phyloP scores from a whole-genome alignment of 2,888 invertebrate genomes.

The Baronia brevicornis region DNA sequence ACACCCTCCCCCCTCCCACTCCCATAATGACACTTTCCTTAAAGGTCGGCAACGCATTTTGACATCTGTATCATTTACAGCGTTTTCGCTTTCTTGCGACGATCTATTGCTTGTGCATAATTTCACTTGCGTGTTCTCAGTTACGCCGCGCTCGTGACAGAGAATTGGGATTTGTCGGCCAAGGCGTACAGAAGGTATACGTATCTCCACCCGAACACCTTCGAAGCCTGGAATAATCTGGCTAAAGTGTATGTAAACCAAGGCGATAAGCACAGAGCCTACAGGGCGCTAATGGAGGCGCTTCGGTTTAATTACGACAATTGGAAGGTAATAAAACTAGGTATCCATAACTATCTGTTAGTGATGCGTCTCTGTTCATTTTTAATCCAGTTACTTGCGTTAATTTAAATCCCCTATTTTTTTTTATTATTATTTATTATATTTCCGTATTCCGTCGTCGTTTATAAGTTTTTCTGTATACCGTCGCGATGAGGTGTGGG shows the following conservation, averaged over 20 bases:
- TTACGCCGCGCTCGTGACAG: constrained; percentile 85
- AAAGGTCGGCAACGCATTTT: too few species aligned
- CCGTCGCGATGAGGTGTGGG: too few species aligned
- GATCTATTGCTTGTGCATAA: too few species aligned
- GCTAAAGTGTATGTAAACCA: constrained; percentile 94
- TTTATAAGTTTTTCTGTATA: too few species aligned
- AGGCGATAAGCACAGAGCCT: constrained; percentile 90
- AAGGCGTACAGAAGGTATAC: constrained; percentile 91
- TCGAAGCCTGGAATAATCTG: constrained; percentile 98
- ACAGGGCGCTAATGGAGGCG: constrained; percentile 90
- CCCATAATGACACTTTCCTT: too few species aligned
- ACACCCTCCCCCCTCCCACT: too few species aligned
- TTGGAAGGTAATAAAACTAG: constrained; percentile 89
- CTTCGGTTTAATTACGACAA: constrained; percentile 94
- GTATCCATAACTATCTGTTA: not conserved
- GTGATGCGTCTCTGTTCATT: not conserved
- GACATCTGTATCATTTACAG: too few species aligned
- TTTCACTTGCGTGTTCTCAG: constrained; percentile 29
- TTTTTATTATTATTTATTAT: too few species aligned
- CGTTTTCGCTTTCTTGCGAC: too few species aligned
- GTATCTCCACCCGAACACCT: constrained; percentile 89
- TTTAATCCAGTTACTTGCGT: not conserved
- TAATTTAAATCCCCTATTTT: too few species aligned
- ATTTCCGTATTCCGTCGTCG: too few species aligned
- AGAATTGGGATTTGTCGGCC: constrained; percentile 89